Conservation (phyloP, 2,888 invertebrate genomes). For the Axea sp. region DNA sequence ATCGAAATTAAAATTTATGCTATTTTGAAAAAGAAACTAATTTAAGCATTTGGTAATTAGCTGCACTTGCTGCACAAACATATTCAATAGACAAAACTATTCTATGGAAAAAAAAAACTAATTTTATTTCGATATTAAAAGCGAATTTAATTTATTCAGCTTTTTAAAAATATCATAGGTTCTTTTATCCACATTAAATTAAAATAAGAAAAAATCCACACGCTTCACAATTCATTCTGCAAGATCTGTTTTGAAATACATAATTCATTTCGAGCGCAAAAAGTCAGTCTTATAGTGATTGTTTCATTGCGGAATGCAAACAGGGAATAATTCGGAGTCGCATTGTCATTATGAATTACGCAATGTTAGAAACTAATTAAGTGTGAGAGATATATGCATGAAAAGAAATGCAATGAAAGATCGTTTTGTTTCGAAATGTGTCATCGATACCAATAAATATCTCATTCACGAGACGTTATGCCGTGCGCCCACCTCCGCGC, state of each 20-base stretch:
- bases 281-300: conserved; percentile 17
- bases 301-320: conserved; percentile 33
- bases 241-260: conserved; percentile 28
- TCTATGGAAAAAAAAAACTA: too few relatives aligned
- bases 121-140: too few relatives aligned
- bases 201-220: too few relatives aligned
- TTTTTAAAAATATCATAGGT: too few relatives aligned
- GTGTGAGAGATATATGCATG: conserved; percentile 43
- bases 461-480: conserved; percentile 42
- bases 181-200: too few relatives aligned
- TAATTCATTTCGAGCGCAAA: conserved; percentile 26
- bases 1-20: too few relatives aligned
- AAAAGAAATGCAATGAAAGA: conserved; percentile 53
- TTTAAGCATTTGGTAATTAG: too few relatives aligned
- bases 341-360: conserved; percentile 43
- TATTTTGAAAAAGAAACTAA: too few relatives aligned
- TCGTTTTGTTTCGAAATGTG: conserved; percentile 59
- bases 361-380: conserved; percentile 53
- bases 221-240: neutral
- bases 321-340: conserved; percentile 46
- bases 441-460: conserved; percentile 64
- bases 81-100: too few relatives aligned
- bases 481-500: conserved; percentile 43
- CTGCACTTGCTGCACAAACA: too few relatives aligned
- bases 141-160: too few relatives aligned